Conservation (phyloP, 2,113 vertebrate species). For the Pionites leucogaster region DNA sequence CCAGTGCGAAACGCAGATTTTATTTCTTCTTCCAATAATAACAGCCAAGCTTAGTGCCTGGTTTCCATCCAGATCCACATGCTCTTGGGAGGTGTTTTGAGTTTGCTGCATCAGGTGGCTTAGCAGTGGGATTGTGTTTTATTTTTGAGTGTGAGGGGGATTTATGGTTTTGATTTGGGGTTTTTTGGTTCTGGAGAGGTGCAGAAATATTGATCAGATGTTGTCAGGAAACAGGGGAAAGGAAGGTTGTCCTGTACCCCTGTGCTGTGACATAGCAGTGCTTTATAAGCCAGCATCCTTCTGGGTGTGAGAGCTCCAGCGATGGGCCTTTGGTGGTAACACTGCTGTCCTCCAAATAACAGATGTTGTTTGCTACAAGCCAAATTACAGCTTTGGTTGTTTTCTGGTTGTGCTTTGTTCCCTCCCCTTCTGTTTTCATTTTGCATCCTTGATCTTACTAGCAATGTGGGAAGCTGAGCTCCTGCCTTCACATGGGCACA, state of each 20-base stretch:
- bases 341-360: neutral
- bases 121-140: neutral
- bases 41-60: neutral
- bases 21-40: neutral
- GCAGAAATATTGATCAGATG: neutral
- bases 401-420: neutral
- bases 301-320: neutral
- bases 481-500: neutral
- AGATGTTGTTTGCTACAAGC: neutral
- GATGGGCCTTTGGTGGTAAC: neutral
- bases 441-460: neutral
- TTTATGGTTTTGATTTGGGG: neutral
- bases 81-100: neutral
- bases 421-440: neutral
- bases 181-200: neutral
- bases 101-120: neutral
- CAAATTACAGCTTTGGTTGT: neutral
- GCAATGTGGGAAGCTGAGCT: neutral
- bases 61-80: neutral
- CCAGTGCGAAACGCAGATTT: neutral
- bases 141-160: neutral
- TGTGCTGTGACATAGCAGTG: neutral
- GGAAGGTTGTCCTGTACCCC: neutral
- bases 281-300: neutral
- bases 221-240: neutral